These are phyloP conservation scores for Dipodomys spectabilis DNA, from an alignment of 2,113 vertebrate genomes.

Conservation along the genomic window DNA sequence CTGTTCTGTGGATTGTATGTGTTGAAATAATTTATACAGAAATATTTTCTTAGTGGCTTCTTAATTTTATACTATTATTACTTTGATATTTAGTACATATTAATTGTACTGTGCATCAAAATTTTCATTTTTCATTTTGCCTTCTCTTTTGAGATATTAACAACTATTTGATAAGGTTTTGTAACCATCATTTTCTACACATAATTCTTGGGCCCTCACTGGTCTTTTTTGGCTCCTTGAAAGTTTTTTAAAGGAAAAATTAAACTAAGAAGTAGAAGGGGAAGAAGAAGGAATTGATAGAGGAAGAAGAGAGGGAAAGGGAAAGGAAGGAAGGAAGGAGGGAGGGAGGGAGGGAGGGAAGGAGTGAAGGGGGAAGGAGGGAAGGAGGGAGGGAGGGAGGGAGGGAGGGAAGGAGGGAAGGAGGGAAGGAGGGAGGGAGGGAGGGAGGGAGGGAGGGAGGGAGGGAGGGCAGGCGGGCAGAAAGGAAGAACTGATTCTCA, in stretches of 20 bases:
- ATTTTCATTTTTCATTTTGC: background rate
- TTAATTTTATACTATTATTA: background rate
- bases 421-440: too few species aligned
- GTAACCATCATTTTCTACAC: background rate
- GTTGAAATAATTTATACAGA: background rate
- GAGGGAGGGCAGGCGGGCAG: too few species aligned
- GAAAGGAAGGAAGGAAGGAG: too few species aligned
- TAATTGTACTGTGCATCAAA: background rate
- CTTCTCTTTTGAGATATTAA: background rate
- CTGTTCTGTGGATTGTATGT: background rate
- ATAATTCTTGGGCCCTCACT: too few species aligned
- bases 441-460: too few species aligned
- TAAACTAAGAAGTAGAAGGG: too few species aligned
- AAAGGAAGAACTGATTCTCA: background rate
- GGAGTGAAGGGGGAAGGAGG: too few species aligned
- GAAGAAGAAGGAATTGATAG: too few species aligned
- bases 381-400: too few species aligned
- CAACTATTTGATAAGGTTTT: background rate
- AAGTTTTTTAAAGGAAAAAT: background rate
- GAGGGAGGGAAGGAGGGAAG: too few species aligned
- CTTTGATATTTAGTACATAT: background rate
- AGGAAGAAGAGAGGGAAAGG: too few species aligned
- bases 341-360: too few species aligned
- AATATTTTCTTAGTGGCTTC: conserved; percentile 17
- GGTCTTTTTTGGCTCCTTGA: background rate